phyloP scores from a whole-genome alignment of 2,113 vertebrate genomes.

The Gavia stellata region DNA sequence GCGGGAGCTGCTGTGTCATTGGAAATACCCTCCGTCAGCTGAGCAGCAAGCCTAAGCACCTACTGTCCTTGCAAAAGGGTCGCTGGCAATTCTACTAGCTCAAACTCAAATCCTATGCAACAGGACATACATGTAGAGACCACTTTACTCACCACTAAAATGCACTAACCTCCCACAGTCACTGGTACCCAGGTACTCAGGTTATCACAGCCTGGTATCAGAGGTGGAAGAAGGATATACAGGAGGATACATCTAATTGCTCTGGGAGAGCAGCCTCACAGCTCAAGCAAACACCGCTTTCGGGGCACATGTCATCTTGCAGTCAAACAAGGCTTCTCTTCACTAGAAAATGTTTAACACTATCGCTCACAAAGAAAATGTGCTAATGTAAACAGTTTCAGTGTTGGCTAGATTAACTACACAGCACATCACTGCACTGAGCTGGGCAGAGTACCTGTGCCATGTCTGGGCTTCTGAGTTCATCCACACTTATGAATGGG shows the following conservation, averaged over 20 bases:
- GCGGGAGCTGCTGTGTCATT: not conserved
- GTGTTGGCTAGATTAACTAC: not conserved
- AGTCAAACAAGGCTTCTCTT: not conserved
- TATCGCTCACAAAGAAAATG: not conserved
- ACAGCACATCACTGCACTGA: not conserved
- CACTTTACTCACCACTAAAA: not conserved
- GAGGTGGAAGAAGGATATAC: not conserved
- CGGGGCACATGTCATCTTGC: not conserved
- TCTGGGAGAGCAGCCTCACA: not conserved
- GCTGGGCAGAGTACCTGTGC: not conserved
- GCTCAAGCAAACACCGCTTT: not conserved
- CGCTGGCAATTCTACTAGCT: not conserved
- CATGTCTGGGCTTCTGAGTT: not conserved
- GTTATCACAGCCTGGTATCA: not conserved
- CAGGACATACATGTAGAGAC: not conserved
- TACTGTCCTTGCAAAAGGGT: not conserved
- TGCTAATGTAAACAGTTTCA: not conserved
- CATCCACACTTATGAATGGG: fast-evolving
- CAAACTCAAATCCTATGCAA: not conserved
- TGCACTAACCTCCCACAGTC: not conserved
- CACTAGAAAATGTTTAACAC: not conserved
- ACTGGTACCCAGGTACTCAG: not conserved
- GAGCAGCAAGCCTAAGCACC: not conserved
- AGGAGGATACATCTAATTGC: not conserved
- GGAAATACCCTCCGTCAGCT: not conserved